These are phyloP conservation scores for Halichondria panicea DNA, from an alignment of 37 sponge, comb jelly and placozoan species.

Conservation along the genomic window DNA sequence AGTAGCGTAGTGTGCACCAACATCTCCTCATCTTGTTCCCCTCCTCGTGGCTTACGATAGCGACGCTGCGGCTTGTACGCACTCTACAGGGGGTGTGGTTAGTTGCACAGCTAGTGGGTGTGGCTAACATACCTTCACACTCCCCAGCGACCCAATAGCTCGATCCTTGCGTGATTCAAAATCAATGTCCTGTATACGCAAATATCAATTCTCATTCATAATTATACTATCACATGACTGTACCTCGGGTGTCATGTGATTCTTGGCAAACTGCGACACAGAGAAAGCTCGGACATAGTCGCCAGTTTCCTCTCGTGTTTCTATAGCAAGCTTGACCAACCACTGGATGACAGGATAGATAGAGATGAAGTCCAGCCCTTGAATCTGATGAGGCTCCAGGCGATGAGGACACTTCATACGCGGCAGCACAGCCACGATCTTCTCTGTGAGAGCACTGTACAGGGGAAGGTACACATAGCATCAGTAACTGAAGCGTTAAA, in stretches of 20 bases:
- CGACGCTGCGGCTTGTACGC: constrained; percentile 75
- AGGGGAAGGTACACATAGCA: too few relatives aligned
- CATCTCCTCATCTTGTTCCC: constrained; percentile 86
- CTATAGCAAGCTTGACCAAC: constrained; percentile 96
- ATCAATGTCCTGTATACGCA: constrained; percentile 51
- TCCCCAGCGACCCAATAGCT: constrained; percentile 27
- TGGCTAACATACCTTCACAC: constrained; percentile 46
- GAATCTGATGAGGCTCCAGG: constrained; percentile 99
- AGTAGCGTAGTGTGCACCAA: constrained; percentile 79
- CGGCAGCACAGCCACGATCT: constrained; percentile 96
- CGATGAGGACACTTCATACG: constrained; percentile 98
- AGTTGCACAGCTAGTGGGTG: background rate
- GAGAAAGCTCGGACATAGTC: constrained; percentile 88
- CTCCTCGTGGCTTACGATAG: constrained; percentile 73
- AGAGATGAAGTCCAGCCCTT: constrained; percentile 96
- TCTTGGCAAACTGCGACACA: constrained; percentile 81
- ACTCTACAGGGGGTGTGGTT: constrained; percentile 18
- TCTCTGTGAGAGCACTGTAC: constrained; percentile 94
- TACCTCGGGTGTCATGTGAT: constrained; percentile 72
- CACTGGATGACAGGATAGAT: constrained; percentile 99
- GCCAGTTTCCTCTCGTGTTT: constrained; percentile 93
- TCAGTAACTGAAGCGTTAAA: too few relatives aligned
- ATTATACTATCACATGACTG: background rate
- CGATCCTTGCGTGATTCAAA: constrained; percentile 48
- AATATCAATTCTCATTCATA: too few relatives aligned